phyloP scores from a whole-genome alignment of 2,113 vertebrate species.

The Pogona vitticeps region DNA sequence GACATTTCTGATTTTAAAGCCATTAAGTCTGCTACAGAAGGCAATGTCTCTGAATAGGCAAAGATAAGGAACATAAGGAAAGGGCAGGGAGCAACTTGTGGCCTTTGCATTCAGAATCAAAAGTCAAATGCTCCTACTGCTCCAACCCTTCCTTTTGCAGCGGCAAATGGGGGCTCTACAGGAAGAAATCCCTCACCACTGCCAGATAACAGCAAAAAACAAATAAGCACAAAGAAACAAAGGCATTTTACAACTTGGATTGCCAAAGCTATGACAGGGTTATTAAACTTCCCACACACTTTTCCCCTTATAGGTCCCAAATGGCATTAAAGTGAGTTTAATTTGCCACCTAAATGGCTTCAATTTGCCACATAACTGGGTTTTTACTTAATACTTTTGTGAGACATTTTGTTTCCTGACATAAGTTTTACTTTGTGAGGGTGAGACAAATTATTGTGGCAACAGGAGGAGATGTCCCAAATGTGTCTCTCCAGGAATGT shows the following conservation, averaged over 20 bases:
- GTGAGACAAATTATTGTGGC: neutral
- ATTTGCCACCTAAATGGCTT: neutral
- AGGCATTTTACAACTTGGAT: slow-evolving; percentile 45
- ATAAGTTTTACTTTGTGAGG: neutral
- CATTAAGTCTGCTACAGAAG: slow-evolving; percentile 2
- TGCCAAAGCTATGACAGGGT: slow-evolving; percentile 24
- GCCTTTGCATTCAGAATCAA: slow-evolving; percentile 44
- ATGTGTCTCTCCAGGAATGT: neutral
- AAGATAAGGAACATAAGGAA: slow-evolving; percentile 16
- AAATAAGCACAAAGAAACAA: slow-evolving; percentile 53
- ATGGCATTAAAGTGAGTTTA: neutral
- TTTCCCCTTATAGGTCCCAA: slow-evolving; percentile 11
- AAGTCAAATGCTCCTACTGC: slow-evolving; percentile 38
- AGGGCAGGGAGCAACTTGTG: neutral
- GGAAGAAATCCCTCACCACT: slow-evolving; percentile 51
- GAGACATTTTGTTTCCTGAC: neutral
- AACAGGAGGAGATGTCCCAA: neutral
- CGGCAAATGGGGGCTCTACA: slow-evolving; percentile 37
- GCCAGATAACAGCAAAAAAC: slow-evolving; percentile 54
- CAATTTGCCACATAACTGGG: slow-evolving; percentile 1
- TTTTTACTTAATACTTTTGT: slow-evolving; percentile 23
- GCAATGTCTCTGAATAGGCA: slow-evolving; percentile 11
- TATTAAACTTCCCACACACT: neutral
- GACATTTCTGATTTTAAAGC: slow-evolving; percentile 22
- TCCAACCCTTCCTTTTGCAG: slow-evolving; percentile 25